Evolutionary conservation across 2,888 invertebrate species (phyloP).

Genomic region (Apocheima hispidaria): DNA sequence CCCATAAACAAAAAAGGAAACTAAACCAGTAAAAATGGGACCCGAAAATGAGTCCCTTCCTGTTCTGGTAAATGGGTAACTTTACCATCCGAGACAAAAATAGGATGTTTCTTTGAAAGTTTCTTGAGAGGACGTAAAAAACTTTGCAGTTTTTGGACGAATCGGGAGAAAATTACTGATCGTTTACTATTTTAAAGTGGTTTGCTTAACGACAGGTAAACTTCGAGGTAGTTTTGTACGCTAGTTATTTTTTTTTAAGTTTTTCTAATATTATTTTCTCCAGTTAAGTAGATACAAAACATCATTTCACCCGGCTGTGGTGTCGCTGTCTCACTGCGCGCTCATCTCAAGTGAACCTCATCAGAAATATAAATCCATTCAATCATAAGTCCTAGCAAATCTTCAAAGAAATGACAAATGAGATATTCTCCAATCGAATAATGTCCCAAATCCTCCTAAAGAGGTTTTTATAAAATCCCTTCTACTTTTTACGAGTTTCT

Average conservation of each 20-base stretch:
- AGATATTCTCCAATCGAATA: conserved; percentile 14
- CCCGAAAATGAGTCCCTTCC: conserved; percentile 18
- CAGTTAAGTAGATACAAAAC: no score
- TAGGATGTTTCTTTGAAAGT: conserved; percentile 8
- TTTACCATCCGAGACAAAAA: conserved; percentile 14
- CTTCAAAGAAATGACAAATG: conserved; percentile 11
- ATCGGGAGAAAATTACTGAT: conserved; percentile 8
- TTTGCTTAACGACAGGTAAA: no score
- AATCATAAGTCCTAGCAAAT: conserved; percentile 8
- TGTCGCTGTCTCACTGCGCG: no score
- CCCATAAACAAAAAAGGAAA: conserved; percentile 1
- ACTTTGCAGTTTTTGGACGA: conserved; percentile 1
- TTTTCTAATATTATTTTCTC: no score
- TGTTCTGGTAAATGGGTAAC: conserved; percentile 8
- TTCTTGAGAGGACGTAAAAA: conserved; percentile 6
- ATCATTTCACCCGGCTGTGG: no score
- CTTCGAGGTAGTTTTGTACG: no score
- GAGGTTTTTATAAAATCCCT: conserved; percentile 4
- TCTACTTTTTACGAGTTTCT: neutral
- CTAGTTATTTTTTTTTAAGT: no score
- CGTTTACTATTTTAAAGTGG: neutral
- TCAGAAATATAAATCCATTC: neutral
- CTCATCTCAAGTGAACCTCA: neutral
- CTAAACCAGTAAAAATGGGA: conserved; percentile 4
- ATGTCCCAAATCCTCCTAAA: conserved; percentile 1